phyloP scores from a whole-genome alignment of 2,888 invertebrate genomes.

The Conops quadrifasciatus region DNA sequence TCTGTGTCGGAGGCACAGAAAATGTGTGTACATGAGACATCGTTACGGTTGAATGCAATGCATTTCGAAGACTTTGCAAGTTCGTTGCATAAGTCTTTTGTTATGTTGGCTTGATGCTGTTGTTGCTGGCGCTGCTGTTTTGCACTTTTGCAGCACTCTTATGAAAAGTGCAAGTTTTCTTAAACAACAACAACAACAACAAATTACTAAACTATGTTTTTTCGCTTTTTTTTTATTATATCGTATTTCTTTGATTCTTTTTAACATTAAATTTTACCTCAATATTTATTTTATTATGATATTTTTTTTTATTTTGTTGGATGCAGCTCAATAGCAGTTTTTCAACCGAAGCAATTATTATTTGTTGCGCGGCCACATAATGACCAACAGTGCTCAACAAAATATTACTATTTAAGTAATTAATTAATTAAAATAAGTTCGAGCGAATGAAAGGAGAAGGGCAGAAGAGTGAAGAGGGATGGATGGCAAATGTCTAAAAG shows the following conservation, averaged over 20 bases:
- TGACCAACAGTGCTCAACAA: background rate
- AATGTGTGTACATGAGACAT: background rate
- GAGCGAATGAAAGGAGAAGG: background rate
- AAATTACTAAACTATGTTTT: no score
- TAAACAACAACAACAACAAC: no score
- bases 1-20: background rate
- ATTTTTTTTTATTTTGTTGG: background rate
- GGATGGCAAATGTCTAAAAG: no score
- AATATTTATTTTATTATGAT: background rate
- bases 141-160: no score
- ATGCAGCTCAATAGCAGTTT: no score
- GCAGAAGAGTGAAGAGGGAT: no score
- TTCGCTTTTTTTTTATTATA: no score
- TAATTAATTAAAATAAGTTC: conserved; percentile 3
- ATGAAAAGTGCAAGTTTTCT: no score
- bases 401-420: background rate
- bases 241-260: background rate
- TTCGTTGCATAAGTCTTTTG: conserved; percentile 32
- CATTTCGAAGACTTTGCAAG: background rate
- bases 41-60: no score
- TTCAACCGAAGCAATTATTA: conserved; percentile 2
- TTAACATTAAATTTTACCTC: background rate
- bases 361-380: no score
- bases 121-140: background rate
- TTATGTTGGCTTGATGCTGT: background rate